Base-by-base conservation (phyloP, 1,140 invertebrate genomes). In the Cotesia glomerata region DNA sequence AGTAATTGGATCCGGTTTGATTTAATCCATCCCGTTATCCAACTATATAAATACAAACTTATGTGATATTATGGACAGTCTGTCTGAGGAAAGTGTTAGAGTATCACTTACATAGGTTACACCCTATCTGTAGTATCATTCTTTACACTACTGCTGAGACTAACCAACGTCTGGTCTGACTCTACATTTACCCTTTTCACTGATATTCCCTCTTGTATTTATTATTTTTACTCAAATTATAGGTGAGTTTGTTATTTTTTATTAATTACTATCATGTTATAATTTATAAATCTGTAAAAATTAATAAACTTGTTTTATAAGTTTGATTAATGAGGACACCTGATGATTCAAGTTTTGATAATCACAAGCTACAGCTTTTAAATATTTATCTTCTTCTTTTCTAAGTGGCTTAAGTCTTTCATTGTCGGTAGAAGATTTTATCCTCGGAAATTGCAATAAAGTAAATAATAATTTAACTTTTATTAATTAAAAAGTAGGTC, bases 31-130 rank as follows among this genome's bases (percentile, higher is more conserved):
- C 5, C 11, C 0, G 9, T 11, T 11, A 11, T 61, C 11, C 34
- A 13, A 35, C 35, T 35, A n/a, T 35, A 14, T 45, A 34, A 13
- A 35, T 32, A 45, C 0, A 45, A 7, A 45, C 39, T 45, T 63
- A 11, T 63, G 32, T 26, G 11, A 32, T 16, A 63, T 70, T 5
- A 16, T 7, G 14, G 56, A 61, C 54, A 35, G 11, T 8, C n/a
- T 26, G 14, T 32, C 61, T 32, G 34, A 63, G 13, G 7, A 35
- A 65, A 65, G 63, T 18, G 65, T 52, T 5, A 67, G 45, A 74
- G 67, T 58, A 70, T 74, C 72, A 70, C 61, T 74, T 69, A 65
- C 62, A 63, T 62, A 26, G 68, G 58, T 67, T 73, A 73, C 72
- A 73, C 61, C 67, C 72, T 62, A 61, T 69, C 67, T 69, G 72